A percentile compares a stretch with the other conserved stretches of the same genome.
These are phyloP conservation scores for Columba guinea DNA, from an alignment of 2,797 vertebrate genomes.

Conservation along the genomic window DNA sequence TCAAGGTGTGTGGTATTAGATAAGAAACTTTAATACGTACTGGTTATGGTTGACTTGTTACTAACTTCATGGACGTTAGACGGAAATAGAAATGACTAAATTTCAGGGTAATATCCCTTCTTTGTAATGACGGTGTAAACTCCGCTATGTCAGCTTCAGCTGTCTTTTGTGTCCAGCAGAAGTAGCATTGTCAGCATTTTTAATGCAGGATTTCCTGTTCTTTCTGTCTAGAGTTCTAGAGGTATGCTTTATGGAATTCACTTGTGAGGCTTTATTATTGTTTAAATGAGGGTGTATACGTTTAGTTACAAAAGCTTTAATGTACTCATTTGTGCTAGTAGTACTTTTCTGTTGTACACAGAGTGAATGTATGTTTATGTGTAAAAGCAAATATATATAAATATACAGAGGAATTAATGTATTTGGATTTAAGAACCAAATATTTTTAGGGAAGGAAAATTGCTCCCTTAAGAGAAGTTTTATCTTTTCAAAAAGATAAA, in stretches of 20 bases:
- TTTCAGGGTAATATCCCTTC: neutral
- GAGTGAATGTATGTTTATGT: neutral
- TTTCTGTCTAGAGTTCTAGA: neutral
- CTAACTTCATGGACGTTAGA: neutral
- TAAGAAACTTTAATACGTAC: neutral
- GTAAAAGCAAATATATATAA: neutral
- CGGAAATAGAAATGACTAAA: neutral
- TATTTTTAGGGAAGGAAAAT: neutral
- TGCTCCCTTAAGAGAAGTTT: neutral
- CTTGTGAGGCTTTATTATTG: neutral
- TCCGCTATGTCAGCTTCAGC: conserved; percentile 26
- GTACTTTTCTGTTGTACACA: neutral
- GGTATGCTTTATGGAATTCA: neutral
- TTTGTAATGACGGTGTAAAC: neutral
- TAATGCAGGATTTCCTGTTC: conserved; percentile 54
- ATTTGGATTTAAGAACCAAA: neutral
- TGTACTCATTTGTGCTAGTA: neutral
- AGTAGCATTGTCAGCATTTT: conserved; percentile 55
- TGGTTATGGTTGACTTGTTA: neutral
- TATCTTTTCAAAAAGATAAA: neutral
- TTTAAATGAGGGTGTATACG: neutral
- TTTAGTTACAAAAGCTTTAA: neutral
- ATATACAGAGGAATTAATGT: neutral
- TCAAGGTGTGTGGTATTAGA: neutral
- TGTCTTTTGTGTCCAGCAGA: conserved; percentile 34